Conservation (phyloP, 2,113 vertebrate species). For the Poecile atricapillus region DNA sequence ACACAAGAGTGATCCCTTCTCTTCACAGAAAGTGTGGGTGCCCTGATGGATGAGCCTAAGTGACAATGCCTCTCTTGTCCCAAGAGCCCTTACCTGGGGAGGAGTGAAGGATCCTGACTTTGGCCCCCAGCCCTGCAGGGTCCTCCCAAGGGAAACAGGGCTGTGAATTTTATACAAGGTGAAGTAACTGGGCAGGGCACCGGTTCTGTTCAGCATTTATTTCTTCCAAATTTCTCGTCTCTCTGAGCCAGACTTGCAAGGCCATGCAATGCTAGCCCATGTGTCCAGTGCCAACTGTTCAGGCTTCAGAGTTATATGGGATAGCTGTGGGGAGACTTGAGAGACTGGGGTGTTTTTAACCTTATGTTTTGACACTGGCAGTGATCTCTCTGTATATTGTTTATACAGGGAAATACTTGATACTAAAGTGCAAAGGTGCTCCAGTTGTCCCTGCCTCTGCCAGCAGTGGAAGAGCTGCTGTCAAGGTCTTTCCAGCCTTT, state of each 20-base stretch:
- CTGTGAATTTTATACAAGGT: background rate
- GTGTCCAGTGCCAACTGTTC: background rate
- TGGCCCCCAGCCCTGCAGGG: background rate
- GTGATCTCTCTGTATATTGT: background rate
- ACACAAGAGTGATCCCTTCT: background rate
- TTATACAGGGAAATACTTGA: background rate
- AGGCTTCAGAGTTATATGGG: background rate
- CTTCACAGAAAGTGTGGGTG: background rate
- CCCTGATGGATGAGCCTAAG: background rate
- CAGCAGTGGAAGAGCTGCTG: background rate
- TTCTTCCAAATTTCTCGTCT: background rate
- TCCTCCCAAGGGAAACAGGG: background rate
- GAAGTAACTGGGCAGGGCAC: background rate
- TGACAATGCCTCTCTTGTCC: background rate
- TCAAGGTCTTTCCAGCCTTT: background rate
- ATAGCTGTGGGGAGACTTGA: background rate
- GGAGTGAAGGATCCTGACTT: background rate
- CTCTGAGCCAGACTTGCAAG: background rate
- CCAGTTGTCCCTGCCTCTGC: background rate
- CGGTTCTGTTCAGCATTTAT: background rate
- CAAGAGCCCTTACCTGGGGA: background rate
- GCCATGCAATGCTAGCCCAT: background rate
- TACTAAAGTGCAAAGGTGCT: background rate
- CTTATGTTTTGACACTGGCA: background rate
- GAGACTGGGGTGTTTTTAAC: background rate